These are phyloP conservation scores for Halichondria panicea DNA, from an alignment of 37 sponge, comb jelly and placozoan species.

Conservation along the genomic window DNA sequence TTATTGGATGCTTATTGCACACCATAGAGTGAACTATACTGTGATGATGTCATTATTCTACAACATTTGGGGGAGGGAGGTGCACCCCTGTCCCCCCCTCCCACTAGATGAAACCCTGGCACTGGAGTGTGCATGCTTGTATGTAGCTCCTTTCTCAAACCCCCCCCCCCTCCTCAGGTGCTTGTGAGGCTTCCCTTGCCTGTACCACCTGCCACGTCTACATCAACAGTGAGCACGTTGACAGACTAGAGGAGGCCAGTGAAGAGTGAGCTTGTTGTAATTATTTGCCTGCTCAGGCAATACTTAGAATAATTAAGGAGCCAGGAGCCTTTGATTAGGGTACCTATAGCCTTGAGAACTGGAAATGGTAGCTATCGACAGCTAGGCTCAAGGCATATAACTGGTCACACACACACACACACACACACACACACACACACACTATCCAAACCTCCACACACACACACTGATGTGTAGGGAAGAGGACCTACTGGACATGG, in stretches of 20 bases:
- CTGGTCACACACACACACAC: too few relatives aligned
- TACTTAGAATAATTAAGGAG: neutral
- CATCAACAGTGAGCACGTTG: constrained; percentile 70
- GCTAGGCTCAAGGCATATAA: neutral
- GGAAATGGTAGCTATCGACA: neutral
- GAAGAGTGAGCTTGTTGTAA: constrained; percentile 74
- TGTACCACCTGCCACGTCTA: constrained; percentile 99
- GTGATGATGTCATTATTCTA: too few relatives aligned
- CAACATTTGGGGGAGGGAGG: too few relatives aligned
- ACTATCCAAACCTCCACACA: too few relatives aligned
- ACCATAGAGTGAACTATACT: too few relatives aligned
- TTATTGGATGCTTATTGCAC: too few relatives aligned
- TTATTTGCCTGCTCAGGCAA: neutral
- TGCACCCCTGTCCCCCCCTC: too few relatives aligned
- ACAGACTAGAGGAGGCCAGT: constrained; percentile 55
- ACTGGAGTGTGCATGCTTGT: too few relatives aligned
- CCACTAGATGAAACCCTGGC: too few relatives aligned
- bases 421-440: too few relatives aligned
- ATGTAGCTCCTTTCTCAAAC: too few relatives aligned
- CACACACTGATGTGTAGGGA: constrained; percentile 78
- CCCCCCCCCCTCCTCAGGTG: too few relatives aligned
- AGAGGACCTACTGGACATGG: constrained; percentile 94
- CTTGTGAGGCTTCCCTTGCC: constrained; percentile 98
- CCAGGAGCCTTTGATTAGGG: neutral
- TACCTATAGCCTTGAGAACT: neutral